Evolutionary conservation across 1,140 invertebrate species (phyloP).

Genomic region (Andricus grossulariae): DNA sequence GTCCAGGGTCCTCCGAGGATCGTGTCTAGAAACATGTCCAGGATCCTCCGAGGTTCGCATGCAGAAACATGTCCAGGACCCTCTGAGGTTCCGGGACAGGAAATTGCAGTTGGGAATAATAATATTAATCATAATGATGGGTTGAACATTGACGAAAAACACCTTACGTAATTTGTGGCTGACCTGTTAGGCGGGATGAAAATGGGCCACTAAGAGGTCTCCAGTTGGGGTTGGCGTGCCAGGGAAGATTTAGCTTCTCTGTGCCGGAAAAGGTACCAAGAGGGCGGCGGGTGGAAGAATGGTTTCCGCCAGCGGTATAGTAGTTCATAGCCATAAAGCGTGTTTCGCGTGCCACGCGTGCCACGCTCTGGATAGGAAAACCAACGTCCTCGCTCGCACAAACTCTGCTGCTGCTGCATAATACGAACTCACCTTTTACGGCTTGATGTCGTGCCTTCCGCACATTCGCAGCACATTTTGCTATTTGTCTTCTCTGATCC

Average conservation of each 20-base stretch:
- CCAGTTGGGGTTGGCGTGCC: conserved; percentile 59
- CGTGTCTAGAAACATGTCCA: no score
- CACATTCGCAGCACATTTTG: conserved; percentile 1
- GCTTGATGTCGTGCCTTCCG: conserved; percentile 14
- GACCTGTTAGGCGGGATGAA: conserved; percentile 33
- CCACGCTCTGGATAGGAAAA: conserved; percentile 44
- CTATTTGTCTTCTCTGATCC: conserved; percentile 9
- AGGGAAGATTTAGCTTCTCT: conserved; percentile 64
- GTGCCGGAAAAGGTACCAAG: conserved; percentile 65
- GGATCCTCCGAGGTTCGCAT: no score
- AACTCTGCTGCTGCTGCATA: background rate
- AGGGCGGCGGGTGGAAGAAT: conserved; percentile 63
- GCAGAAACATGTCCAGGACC: no score
- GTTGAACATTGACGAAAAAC: no score
- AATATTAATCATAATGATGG: no score
- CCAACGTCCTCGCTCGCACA: conserved; percentile 34
- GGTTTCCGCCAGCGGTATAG: conserved; percentile 62
- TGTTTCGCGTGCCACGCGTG: conserved; percentile 51
- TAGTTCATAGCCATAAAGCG: conserved; percentile 30
- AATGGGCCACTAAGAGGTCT: conserved; percentile 48
- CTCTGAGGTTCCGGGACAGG: no score
- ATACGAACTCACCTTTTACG: conserved; percentile 15
- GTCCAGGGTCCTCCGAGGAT: no score
- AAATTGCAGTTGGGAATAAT: no score
- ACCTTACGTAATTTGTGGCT: no score